Conservation (phyloP, 2,888 invertebrate genomes). For the Liopterus haemorrhoidalis region DNA sequence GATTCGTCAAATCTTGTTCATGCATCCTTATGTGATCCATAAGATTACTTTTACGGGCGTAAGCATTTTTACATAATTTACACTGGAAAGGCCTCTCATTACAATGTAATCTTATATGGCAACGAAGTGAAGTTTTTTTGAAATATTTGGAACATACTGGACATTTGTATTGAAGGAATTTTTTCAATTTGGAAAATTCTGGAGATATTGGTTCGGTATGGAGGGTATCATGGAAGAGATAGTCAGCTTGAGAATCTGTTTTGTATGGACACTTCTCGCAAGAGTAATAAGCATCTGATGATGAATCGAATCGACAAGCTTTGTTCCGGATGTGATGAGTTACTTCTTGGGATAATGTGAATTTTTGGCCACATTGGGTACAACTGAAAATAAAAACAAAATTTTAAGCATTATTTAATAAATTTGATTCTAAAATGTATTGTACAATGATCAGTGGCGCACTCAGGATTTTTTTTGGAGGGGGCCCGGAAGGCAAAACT, state of each 20-base stretch:
- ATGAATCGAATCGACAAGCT: conserved; percentile 48
- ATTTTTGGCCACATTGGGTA: conserved; percentile 63
- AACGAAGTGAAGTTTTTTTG: conserved; percentile 59
- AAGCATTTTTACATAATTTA: conserved; percentile 56
- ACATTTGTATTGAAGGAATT: conserved; percentile 55
- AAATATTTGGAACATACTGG: conserved; percentile 62
- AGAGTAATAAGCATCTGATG: conserved; percentile 35
- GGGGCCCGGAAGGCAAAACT: too few species aligned
- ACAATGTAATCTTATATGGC: conserved; percentile 68
- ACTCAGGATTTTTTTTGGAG: too few species aligned
- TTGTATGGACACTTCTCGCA: conserved; percentile 59
- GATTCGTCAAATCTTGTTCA: conserved; percentile 32
- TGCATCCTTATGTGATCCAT: conserved; percentile 56
- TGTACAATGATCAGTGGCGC: too few species aligned
- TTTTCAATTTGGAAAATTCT: conserved; percentile 37
- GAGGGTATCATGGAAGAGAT: conserved; percentile 65
- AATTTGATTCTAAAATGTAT: too few species aligned
- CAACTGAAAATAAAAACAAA: conserved; percentile 51
- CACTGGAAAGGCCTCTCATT: conserved; percentile 68
- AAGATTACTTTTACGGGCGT: conserved; percentile 61
- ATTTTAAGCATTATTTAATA: conserved; percentile 1
- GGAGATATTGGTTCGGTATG: conserved; percentile 51
- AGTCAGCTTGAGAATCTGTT: conserved; percentile 62
- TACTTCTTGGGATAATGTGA: conserved; percentile 68
- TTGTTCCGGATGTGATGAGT: conserved; percentile 63